A percentile compares a stretch with the other conserved stretches of the same genome.
Conservation (phyloP, 2,113 vertebrate species). For the Lepus europaeus region DNA sequence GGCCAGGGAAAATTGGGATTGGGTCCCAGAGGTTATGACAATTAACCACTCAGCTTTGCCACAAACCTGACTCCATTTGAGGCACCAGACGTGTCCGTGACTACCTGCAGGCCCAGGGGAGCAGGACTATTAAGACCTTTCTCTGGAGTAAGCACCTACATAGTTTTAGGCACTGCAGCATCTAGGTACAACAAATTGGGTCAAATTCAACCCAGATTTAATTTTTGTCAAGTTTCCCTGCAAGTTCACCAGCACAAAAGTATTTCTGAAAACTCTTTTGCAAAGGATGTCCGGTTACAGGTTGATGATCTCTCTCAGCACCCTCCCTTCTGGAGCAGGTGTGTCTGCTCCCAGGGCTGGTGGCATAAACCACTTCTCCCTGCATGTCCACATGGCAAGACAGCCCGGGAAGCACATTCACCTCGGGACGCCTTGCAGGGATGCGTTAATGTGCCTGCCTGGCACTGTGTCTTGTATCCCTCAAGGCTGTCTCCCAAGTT, state of each 20-base stretch:
- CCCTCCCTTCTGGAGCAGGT: conserved; percentile 73
- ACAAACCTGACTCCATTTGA: not conserved
- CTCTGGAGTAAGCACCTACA: conserved; percentile 49
- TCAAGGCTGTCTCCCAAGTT: conserved; percentile 88
- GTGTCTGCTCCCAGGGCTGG: conserved; percentile 81
- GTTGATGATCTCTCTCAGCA: conserved; percentile 31
- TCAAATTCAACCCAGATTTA: conserved; percentile 74
- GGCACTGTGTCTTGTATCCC: conserved; percentile 87
- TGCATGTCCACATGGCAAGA: conserved; percentile 82
- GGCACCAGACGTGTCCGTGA: not conserved
- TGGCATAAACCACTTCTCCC: conserved; percentile 83
- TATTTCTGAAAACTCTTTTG: conserved; percentile 80
- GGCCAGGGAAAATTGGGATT: not conserved
- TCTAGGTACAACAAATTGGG: conserved; percentile 78
- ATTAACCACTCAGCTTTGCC: not conserved
- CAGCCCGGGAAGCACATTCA: conserved; percentile 81
- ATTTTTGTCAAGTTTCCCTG: conserved; percentile 74
- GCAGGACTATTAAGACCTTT: not conserved
- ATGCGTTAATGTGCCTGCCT: conserved; percentile 83
- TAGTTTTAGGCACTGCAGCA: conserved; percentile 77
- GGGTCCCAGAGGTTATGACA: not conserved
- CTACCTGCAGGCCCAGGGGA: conserved; percentile 34
- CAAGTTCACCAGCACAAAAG: conserved; percentile 81
- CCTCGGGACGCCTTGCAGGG: conserved; percentile 86
- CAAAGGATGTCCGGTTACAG: conserved; percentile 76